Conservation (phyloP, 2,888 invertebrate species). For the Lasioglossum figueresi region DNA sequence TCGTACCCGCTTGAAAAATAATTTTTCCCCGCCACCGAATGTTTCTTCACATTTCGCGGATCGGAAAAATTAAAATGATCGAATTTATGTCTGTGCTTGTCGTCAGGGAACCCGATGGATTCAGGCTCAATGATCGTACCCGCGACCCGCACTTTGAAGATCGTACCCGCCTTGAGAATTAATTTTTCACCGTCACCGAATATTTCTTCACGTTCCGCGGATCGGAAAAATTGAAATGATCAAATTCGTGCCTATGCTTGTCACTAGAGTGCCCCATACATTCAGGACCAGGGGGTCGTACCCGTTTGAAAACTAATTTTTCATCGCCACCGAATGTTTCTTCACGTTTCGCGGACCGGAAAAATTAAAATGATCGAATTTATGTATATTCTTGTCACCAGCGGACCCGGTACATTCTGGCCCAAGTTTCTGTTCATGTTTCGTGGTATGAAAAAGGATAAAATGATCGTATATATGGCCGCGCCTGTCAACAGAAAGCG, state of each 20-base stretch:
- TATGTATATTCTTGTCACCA: too few species aligned
- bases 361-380: too few species aligned
- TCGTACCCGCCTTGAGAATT: not conserved
- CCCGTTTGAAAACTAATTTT: not conserved
- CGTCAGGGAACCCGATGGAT: not conserved
- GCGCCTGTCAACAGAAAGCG: not conserved
- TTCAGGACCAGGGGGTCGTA: not conserved
- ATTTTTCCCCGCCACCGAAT: too few species aligned
- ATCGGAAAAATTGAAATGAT: not conserved
- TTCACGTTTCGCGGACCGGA: not conserved
- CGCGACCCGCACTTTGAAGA: not conserved
- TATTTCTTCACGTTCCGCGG: not conserved
- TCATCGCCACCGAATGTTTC: not conserved
- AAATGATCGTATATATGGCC: not conserved
- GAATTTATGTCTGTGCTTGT: not conserved
- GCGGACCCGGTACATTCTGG: too few species aligned
- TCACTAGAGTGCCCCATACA: not conserved
- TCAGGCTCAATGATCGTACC: too few species aligned
- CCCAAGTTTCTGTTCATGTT: not conserved
- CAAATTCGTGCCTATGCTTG: not conserved
- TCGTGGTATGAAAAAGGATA: not conserved
- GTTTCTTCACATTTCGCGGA: too few species aligned
- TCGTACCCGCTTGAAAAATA: not conserved
- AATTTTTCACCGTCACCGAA: not conserved
- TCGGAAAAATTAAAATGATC: not conserved